Base-by-base conservation (phyloP, 2,797 vertebrate genomes). In the Sebastes oblongus region DNA sequence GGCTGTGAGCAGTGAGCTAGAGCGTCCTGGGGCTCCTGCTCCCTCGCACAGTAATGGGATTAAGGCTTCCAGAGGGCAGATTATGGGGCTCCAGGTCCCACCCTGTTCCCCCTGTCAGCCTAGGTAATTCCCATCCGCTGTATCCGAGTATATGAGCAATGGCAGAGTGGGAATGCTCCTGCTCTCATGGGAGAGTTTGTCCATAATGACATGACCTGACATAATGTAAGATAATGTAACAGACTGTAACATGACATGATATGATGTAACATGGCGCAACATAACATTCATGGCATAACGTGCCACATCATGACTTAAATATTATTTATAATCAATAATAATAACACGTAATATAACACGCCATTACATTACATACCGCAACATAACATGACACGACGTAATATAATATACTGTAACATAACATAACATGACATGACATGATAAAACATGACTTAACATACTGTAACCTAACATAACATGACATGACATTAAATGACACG, bases 41-140 rank as follows among this genome's bases (percentile, higher is more conserved):
- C 87, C 89, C 85, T 86, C 58, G 32, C 76, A 77, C 59, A 13
- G 76, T 92, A 92, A 93, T 93, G 90, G 82, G 93, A 94, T 94
- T 93, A 93, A 66, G 72, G 80, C 66, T 82, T 92, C 90, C 85
- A 89, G 55, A 68, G 75, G 32, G 69, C 86, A 93, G 92, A 94
- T 93, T 92, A 94, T 87, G 92, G 91, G 86, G 91, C 88, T 91
- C 88, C 80, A 4, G 85, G 84, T 90, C 85, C 83, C 77, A 87
- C 78, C 86, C 81, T 82, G 78, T 70, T 81, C 81, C 86, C 77
- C 71, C 67, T 90, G 85, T 89, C 88, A 89, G 61, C 20, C 67
- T 29, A 81, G 74, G 86, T 89, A 80, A 88, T 62, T 85, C 83
- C 76, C 71, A 86, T 83, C 77, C 52, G 2, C 77, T 82, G 72